Base-by-base conservation (phyloP, 2,113 vertebrate genomes). In the Chelonoidis abingdonii region DNA sequence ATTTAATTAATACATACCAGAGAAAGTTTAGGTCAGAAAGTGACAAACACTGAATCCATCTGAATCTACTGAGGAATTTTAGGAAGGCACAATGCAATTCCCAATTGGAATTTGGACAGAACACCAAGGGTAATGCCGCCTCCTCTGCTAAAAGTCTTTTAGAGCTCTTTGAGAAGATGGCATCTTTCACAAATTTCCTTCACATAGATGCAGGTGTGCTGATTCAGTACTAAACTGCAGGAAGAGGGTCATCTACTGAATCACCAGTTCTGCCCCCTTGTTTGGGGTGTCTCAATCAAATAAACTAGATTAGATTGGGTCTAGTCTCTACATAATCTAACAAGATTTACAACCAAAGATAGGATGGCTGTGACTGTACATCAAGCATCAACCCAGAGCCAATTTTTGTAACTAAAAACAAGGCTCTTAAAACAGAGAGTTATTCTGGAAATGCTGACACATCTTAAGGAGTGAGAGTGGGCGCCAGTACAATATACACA, bases 391-490 rank as follows among this genome's bases (percentile, higher is more conserved):
- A 41, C 47, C 31, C 50, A 57, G 29, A 93, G 79, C 81, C 87
- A 93, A 89, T 81, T 94, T 95, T 41, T 87, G 83, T 56, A 90
- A 1, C 0, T 91, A 86, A 93, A 93, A 97, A 85, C n/a, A 85
- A 90, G 84, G 75, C 76, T 91, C 84, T 93, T 93, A 93, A 97
- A 97, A 95, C 44, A 96, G 83, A 49, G 88, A 94, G 69, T 94
- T 96, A 93, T 89, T 96, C 94, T 97, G 89, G 92, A 97, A 97
- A 97, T 47, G 96, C 97, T 97, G 96, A 97, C 94, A 93, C 91
- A 93, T 97, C 94, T 92, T 93, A 82, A 95, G 84, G 89, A 81
- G 87, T 86, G 75, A 11, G 92, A 97, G 97, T 97, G 93, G 97
- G 97, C 52, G 47, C 92, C 93, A 94, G 86, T 93, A 97, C 95